These are phyloP conservation scores for Phaethornis superciliosus DNA, from an alignment of 2,113 vertebrate species.

Conservation along the genomic window DNA sequence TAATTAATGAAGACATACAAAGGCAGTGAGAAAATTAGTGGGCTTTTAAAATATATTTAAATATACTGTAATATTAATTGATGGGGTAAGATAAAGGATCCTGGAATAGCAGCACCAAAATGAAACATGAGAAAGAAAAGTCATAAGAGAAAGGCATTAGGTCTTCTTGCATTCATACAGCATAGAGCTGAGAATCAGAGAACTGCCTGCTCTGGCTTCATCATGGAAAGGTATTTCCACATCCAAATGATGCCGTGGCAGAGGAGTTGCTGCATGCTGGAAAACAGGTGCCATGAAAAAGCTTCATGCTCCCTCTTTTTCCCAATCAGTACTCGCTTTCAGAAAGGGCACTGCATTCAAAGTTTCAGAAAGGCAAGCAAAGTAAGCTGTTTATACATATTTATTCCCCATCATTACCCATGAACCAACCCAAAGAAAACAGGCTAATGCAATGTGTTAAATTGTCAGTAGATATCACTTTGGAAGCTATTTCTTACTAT, in stretches of 20 bases:
- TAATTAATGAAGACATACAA: not conserved
- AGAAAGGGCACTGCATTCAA: not conserved
- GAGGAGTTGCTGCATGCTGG: not conserved
- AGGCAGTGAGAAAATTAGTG: not conserved
- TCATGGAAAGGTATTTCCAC: not conserved
- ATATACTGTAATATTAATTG: not conserved
- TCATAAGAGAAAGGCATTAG: not conserved
- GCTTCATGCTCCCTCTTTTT: not conserved
- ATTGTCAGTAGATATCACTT: not conserved
- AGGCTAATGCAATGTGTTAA: conserved; percentile 10
- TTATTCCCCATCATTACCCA: conserved; percentile 24
- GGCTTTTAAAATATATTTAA: not conserved
- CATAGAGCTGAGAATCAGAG: not conserved
- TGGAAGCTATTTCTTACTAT: not conserved
- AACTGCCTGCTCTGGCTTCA: not conserved
- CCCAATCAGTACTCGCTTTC: not conserved
- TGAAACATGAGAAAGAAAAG: not conserved
- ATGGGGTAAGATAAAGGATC: not conserved
- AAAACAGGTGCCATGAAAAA: not conserved
- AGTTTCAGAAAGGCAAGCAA: not conserved
- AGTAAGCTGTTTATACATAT: not conserved
- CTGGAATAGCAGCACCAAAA: not conserved
- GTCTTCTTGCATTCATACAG: not conserved
- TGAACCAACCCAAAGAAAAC: conserved; percentile 30
- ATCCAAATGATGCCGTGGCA: not conserved